Conservation (phyloP, 2,888 invertebrate species). For the Amphipyra tragopoginis region DNA sequence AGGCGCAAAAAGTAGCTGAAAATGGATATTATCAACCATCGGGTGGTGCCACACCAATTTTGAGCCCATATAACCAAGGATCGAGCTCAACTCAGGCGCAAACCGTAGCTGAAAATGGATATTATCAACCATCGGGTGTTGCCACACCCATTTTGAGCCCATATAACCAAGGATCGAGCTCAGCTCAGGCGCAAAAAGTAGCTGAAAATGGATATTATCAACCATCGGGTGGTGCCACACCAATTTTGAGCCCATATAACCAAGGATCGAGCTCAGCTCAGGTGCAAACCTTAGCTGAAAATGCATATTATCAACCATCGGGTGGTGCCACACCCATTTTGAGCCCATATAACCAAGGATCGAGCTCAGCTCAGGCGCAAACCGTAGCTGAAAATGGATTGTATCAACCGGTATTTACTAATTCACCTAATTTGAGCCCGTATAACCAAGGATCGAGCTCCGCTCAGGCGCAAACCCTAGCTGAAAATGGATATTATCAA, state of each 20-base stretch:
- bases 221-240: background rate
- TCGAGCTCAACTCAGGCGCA: background rate
- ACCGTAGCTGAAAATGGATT: constrained; percentile 9
- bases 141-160: background rate
- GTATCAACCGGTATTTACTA: constrained; percentile 8
- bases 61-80: constrained; percentile 18
- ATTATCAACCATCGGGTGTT: background rate
- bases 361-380: background rate
- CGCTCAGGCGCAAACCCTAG: no score
- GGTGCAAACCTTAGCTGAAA: background rate
- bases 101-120: background rate
- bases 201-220: constrained; percentile 18
- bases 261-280: background rate
- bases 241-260: background rate
- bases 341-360: constrained; percentile 1
- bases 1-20: no score
- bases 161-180: background rate
- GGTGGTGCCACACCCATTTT: background rate
- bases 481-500: constrained; percentile 23
- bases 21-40: no score
- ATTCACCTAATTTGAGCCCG: no score
- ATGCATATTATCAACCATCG: constrained; percentile 14
- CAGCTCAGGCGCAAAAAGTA: background rate
- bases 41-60: constrained; percentile 5
- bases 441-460: no score